Percentiles rank a stretch among this genome's conserved stretches.
These are phyloP conservation scores for Egretta garzetta DNA, from an alignment of 2,113 vertebrate genomes.

Conservation along the genomic window DNA sequence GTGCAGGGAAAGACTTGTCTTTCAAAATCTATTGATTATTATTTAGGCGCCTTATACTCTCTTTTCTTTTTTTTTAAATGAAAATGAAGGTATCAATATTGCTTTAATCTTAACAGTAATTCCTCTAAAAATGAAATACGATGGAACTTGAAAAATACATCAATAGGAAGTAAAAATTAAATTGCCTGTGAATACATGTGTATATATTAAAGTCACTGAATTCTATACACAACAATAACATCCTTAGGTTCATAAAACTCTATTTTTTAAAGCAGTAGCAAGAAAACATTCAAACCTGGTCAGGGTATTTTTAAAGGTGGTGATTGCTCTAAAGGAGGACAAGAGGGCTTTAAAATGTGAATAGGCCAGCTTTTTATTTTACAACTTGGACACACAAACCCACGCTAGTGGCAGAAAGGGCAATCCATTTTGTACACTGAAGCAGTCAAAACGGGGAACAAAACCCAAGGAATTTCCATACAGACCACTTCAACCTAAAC, in stretches of 20 bases:
- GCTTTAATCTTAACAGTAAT: conserved; percentile 11
- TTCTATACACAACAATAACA: neutral
- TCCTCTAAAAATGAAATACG: conserved; percentile 2
- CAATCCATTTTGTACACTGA: conserved; percentile 51
- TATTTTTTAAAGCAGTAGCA: neutral
- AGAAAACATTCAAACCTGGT: neutral
- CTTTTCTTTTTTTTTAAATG: neutral
- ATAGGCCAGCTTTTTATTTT: conserved; percentile 65
- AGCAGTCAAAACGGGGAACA: conserved; percentile 17
- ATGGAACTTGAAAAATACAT: conserved; percentile 4
- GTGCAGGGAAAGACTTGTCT: neutral
- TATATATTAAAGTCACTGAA: neutral
- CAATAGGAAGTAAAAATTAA: conserved; percentile 21
- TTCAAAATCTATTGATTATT: conserved; percentile 50
- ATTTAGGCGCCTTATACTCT: neutral
- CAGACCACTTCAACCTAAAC: conserved; percentile 31
- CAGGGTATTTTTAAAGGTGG: conserved; percentile 21
- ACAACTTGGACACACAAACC: conserved; percentile 51
- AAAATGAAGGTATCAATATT: conserved; percentile 11
- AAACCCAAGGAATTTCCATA: conserved; percentile 43
- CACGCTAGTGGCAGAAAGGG: conserved; percentile 39
- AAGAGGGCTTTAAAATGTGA: conserved; percentile 66
- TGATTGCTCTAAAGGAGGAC: conserved; percentile 49
- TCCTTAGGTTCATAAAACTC: neutral
- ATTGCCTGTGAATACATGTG: neutral